Evolutionary conservation across 2,797 vertebrate genomes (phyloP).

Genomic region (Erithacus rubecula): DNA sequence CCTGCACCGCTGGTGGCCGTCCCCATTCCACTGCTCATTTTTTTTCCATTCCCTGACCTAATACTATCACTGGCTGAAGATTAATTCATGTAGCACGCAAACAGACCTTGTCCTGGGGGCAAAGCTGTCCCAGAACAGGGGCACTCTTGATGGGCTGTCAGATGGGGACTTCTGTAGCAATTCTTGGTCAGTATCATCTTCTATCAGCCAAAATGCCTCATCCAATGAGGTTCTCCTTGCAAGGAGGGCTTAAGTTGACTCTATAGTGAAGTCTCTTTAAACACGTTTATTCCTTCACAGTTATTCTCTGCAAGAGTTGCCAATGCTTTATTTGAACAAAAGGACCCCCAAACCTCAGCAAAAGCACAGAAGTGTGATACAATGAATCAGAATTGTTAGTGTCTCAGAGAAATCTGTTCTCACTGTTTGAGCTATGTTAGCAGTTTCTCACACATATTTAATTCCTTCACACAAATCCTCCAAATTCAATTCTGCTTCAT

Average conservation of each 20-base stretch:
- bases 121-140: background rate
- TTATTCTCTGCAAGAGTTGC: background rate
- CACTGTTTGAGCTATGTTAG: rapidly evolving
- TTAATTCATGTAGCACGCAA: background rate
- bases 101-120: background rate
- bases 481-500: background rate
- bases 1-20: rapidly evolving
- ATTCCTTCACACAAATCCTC: background rate
- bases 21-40: rapidly evolving
- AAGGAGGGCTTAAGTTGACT: background rate
- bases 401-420: background rate
- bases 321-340: background rate
- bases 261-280: background rate
- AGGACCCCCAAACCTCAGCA: background rate
- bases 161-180: background rate
- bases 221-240: background rate
- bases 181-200: background rate
- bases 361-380: background rate
- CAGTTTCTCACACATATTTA: background rate
- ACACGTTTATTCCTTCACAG: background rate
- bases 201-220: background rate
- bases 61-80: background rate
- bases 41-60: background rate
- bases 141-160: background rate
- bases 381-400: background rate